Evolutionary conservation across 2,888 invertebrate genomes (phyloP).

Genomic region (Spodoptera littoralis): DNA sequence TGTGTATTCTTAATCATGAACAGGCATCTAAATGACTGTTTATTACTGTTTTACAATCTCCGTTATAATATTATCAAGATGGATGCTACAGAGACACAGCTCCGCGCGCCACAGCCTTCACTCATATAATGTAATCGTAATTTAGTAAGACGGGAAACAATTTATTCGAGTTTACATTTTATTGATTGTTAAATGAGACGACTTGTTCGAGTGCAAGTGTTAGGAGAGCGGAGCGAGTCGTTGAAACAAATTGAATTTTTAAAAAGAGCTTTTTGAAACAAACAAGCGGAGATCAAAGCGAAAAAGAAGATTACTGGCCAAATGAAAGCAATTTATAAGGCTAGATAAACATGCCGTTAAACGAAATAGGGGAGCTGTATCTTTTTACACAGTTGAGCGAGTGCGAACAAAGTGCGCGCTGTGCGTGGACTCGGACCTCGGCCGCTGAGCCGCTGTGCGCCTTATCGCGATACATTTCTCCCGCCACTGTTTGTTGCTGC

Average conservation of each 20-base stretch:
- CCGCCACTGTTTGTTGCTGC: slow-evolving; percentile 66
- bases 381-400: slow-evolving; percentile 79
- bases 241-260: slow-evolving; percentile 47
- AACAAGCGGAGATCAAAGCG: slow-evolving; percentile 67
- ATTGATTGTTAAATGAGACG: slow-evolving; percentile 45
- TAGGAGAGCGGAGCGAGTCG: slow-evolving; percentile 6
- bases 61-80: slow-evolving; percentile 31
- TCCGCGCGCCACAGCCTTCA: slow-evolving; percentile 24
- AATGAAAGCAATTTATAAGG: slow-evolving; percentile 75
- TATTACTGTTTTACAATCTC: slow-evolving; percentile 47
- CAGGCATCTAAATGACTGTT: slow-evolving; percentile 39
- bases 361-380: slow-evolving; percentile 78
- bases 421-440: slow-evolving; percentile 48
- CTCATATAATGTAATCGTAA: slow-evolving; percentile 41
- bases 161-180: slow-evolving; percentile 33
- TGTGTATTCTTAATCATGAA: slow-evolving; percentile 30
- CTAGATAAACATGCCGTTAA: slow-evolving; percentile 67
- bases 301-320: slow-evolving; percentile 66
- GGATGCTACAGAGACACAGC: slow-evolving; percentile 20
- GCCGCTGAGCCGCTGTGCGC: slow-evolving; percentile 51
- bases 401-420: slow-evolving; percentile 75
- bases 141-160: slow-evolving; percentile 22
- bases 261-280: slow-evolving; percentile 37
- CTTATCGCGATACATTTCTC: slow-evolving; percentile 77
- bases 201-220: slow-evolving; percentile 29